Base-by-base conservation (phyloP, 2,888 invertebrate genomes). In the Ophion costatus region DNA sequence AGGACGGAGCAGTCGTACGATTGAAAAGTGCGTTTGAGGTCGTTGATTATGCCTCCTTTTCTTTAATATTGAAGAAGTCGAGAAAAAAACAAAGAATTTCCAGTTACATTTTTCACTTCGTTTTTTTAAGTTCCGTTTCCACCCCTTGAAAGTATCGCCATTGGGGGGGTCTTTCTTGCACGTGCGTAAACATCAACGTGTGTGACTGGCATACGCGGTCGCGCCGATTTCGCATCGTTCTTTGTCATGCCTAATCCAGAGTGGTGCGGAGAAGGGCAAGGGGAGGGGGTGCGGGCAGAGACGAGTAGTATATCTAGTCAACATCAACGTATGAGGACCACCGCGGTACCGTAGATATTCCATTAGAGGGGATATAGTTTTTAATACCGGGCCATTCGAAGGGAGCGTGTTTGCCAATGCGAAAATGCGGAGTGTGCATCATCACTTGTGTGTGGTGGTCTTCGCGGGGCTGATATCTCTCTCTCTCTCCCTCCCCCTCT, bases 381-480 rank as follows among this genome's bases (percentile, higher is more conserved):
- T 92, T 93, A 92, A 93, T 93, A 92, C 92, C 90, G 80, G 45
- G 80, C 90, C 91, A 92, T 93, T 92, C 77, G 80, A 64, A 70
- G 92, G 91, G 91, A 92, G 57, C 7, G 73, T 93, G 93, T 93
- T 93, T 93, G 92, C 92, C 91, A 91, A 92, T 92, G 92, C 92
- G 92, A 93, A 85, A 85, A 93, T 92, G 92, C 91, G 90, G 90
- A 91, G 90, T 90, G 88, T 87, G 90, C 90, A 90, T 87, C 90
- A 90, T 87, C 87, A 85, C 73, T 38, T 71, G 75, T 59, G n/a
- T n/a, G n/a, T 38, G 24, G 61, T 78, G 80, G 82, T 76, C 29
- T 45, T 83, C 66, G 84, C 86, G 78, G 67, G 73, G 66, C 45
- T 70, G 83, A 78, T 71, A 77, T 73, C 61, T 45, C 45, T 14